phyloP scores from a whole-genome alignment of 1,140 invertebrate genomes.

The Varroa destructor region DNA sequence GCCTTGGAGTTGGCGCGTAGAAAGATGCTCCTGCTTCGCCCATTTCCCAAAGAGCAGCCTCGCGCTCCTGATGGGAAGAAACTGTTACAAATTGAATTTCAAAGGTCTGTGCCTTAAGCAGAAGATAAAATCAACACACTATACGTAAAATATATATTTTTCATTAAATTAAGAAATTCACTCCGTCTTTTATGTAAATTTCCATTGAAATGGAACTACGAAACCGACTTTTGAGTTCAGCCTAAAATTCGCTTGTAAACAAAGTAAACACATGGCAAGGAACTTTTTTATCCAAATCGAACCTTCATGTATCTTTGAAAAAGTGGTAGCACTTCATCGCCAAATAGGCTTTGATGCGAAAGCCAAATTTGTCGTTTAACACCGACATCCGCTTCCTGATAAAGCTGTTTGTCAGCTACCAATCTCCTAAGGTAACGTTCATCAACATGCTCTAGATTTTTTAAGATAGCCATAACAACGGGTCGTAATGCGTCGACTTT shows the following conservation, averaged over 20 bases:
- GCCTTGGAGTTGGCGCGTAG: constrained; percentile 79
- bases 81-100: no score
- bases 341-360: constrained; percentile 88
- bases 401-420: constrained; percentile 73
- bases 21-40: constrained; percentile 47
- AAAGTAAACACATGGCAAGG: no score
- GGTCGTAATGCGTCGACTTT: constrained; percentile 64
- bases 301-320: constrained; percentile 83
- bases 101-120: no score
- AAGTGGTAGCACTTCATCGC: constrained; percentile 88
- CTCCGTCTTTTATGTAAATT: no score
- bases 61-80: constrained; percentile 23
- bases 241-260: no score
- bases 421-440: constrained; percentile 76
- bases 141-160: no score
- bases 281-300: constrained; percentile 32
- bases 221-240: no score
- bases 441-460: constrained; percentile 83
- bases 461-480: constrained; percentile 85
- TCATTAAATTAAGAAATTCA: no score
- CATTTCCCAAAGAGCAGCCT: constrained; percentile 29
- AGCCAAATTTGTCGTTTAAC: constrained; percentile 97
- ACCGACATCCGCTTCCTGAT: constrained; percentile 78
- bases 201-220: no score
- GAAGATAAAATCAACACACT: no score